Evolutionary conservation across 2,797 vertebrate genomes (phyloP).

Genomic region (Mormyrops boulengeri): DNA sequence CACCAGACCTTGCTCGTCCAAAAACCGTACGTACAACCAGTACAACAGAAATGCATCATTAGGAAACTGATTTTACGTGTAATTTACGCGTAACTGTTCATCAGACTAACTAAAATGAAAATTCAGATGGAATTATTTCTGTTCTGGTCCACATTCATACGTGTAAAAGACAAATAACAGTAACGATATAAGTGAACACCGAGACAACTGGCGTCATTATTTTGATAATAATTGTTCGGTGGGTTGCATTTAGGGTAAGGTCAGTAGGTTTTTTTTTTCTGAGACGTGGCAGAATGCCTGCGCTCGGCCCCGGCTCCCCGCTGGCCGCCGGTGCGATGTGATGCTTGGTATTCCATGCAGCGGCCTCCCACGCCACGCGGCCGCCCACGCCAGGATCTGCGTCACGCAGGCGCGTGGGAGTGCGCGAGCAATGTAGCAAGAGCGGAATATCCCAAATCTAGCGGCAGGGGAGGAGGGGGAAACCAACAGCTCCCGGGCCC

Average conservation of each 20-base stretch:
- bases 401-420: constrained; percentile 68
- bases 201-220: constrained; percentile 19
- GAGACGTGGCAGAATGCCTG: constrained; percentile 30
- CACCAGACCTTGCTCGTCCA: constrained; percentile 16
- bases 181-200: constrained; percentile 23
- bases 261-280: constrained; percentile 31
- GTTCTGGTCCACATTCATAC: background rate
- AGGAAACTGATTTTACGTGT: background rate
- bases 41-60: background rate
- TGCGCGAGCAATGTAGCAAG: constrained; percentile 59
- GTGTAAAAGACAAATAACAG: background rate
- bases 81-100: background rate
- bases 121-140: background rate
- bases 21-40: background rate
- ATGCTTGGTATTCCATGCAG: constrained; percentile 57
- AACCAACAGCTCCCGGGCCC: constrained; percentile 33
- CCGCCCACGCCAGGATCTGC: constrained; percentile 64
- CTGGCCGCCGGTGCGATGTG: constrained; percentile 40
- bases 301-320: constrained; percentile 28
- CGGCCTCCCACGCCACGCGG: constrained; percentile 52
- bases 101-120: background rate
- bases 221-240: constrained; percentile 18
- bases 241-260: constrained; percentile 31
- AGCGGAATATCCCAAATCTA: constrained; percentile 67
- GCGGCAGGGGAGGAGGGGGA: constrained; percentile 49